These are phyloP conservation scores for Chironomus riparius DNA, from an alignment of 2,888 invertebrate genomes.

Conservation along the genomic window DNA sequence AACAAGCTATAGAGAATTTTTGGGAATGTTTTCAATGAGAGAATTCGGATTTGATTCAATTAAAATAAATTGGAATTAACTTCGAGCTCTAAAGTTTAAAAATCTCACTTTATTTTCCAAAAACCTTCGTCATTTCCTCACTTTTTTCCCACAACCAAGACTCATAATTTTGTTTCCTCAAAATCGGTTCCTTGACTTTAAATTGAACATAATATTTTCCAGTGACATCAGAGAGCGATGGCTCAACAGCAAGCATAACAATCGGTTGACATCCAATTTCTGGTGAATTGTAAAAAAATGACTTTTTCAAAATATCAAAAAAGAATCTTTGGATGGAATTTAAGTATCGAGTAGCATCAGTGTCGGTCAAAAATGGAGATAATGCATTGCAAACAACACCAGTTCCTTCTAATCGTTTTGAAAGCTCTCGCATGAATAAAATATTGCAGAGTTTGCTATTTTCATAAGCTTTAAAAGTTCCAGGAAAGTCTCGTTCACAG, in stretches of 20 bases:
- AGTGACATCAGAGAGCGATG: conserved; percentile 27
- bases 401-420: conserved; percentile 54
- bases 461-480: conserved; percentile 55
- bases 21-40: too few species aligned
- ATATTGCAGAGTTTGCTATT: conserved; percentile 76
- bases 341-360: conserved; percentile 58
- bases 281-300: conserved; percentile 28
- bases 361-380: conserved; percentile 72
- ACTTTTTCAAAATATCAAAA: conserved; percentile 37
- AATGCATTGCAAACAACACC: conserved; percentile 65
- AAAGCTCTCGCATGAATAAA: conserved; percentile 62
- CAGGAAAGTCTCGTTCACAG: conserved; percentile 53
- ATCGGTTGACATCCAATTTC: conserved; percentile 30
- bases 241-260: conserved; percentile 30
- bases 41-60: too few species aligned
- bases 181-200: conserved; percentile 24
- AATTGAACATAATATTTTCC: conserved; percentile 31
- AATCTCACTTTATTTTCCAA: too few species aligned
- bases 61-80: too few species aligned
- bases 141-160: conserved; percentile 30
- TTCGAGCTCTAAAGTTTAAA: too few species aligned
- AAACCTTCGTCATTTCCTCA: conserved; percentile 28
- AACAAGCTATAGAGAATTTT: too few species aligned
- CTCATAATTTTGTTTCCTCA: conserved; percentile 25
- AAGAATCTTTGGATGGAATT: not conserved